A percentile compares a stretch with the other conserved stretches of the same genome.
Evolutionary conservation across 2,888 invertebrate species (phyloP).

Genomic region (Chrysolina oricalcia): DNA sequence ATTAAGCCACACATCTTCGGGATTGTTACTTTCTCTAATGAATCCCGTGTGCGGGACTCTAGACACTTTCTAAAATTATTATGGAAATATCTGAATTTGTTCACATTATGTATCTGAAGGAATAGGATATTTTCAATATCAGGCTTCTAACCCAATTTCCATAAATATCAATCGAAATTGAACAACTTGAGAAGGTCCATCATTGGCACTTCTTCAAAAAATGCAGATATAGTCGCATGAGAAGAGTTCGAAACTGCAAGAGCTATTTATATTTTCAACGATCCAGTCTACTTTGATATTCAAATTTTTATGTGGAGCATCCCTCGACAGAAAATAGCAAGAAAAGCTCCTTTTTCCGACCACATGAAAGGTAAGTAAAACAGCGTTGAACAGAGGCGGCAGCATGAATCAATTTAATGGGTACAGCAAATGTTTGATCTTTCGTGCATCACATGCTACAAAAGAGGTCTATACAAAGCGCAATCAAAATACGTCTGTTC

Average conservation of each 20-base stretch:
- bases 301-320: constrained; percentile 51
- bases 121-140: too few relatives aligned
- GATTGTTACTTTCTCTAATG: too few relatives aligned
- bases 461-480: background rate
- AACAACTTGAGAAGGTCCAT: background rate
- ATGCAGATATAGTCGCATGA: constrained; percentile 49
- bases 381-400: constrained; percentile 15
- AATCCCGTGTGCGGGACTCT: too few relatives aligned
- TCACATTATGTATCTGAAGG: too few relatives aligned
- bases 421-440: constrained; percentile 7
- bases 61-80: too few relatives aligned
- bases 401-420: constrained; percentile 1
- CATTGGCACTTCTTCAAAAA: constrained; percentile 29
- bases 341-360: constrained; percentile 36
- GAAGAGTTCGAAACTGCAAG: constrained; percentile 51
- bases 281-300: constrained; percentile 53
- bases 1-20: too few relatives aligned
- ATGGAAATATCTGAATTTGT: too few relatives aligned
- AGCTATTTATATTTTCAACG: constrained; percentile 51
- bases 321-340: constrained; percentile 33
- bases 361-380: constrained; percentile 30
- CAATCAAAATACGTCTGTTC: too few relatives aligned
- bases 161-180: background rate
- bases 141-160: too few relatives aligned
- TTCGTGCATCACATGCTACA: background rate